Conservation (phyloP, 2,113 vertebrate genomes). For the Callithrix jacchus region DNA sequence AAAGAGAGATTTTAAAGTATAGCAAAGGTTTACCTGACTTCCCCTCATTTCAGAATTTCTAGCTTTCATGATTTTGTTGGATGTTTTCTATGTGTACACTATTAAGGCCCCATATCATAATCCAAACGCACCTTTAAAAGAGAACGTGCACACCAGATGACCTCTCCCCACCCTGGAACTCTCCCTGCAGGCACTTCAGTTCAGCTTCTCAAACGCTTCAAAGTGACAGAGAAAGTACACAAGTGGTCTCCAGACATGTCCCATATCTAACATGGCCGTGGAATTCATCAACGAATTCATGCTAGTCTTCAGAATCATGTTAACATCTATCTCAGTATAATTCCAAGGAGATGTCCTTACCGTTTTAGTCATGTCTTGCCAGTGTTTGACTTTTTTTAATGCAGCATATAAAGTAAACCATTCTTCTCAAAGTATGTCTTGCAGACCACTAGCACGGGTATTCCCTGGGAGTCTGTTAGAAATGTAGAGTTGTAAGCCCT, state of each 20-base stretch:
- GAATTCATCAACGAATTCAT: not conserved
- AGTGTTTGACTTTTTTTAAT: not conserved
- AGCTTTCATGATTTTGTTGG: not conserved
- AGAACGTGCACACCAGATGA: not conserved
- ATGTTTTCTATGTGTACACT: not conserved
- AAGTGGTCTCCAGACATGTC: not conserved
- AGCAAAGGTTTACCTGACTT: not conserved
- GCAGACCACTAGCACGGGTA: not conserved
- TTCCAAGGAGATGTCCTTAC: not conserved
- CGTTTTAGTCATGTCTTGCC: not conserved
- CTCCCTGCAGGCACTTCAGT: not conserved
- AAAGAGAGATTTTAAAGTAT: not conserved
- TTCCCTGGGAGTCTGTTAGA: not conserved
- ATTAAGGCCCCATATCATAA: not conserved
- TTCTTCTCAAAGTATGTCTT: not conserved
- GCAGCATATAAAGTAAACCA: not conserved
- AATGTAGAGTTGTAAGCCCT: not conserved
- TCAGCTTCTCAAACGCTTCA: not conserved
- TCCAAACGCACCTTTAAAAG: not conserved
- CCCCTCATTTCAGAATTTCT: not conserved
- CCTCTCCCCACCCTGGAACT: not conserved
- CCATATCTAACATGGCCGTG: not conserved
- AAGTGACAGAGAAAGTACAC: not conserved
- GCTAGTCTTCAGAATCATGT: not conserved
- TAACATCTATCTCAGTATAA: not conserved